Evolutionary conservation across 2,113 vertebrate species (phyloP), one percentile per base, ranked within the genome.

Genomic region (Tachycineta bicolor): DNA sequence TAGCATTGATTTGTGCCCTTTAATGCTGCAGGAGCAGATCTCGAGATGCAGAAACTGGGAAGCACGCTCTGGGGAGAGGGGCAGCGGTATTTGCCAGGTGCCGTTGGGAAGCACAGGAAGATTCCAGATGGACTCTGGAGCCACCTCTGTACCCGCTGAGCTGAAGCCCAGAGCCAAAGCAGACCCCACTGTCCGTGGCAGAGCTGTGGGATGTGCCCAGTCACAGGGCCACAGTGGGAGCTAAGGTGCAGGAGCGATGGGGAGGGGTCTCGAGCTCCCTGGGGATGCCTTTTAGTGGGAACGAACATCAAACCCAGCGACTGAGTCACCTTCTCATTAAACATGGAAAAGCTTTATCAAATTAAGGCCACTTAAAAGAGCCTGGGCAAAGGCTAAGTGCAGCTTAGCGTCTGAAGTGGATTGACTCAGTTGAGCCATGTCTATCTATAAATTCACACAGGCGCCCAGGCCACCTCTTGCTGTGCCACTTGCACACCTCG

Each of bases 1-100:
- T 95, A 96, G 50, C 97, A 97, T 97, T 93, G 97, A 98, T 97
- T 97, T 93, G 96, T 96, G 96, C 96, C 94, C 88, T 96, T 97
- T 96, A 89, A 49, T 62, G 93, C 86, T 70, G 86, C 85, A 63
- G 92, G 60, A 94, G 26, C 1, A 1, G 84, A 91, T 71, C 65
- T 71, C 7, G 7, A 83, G 37, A 73, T 21, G n/a, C 11, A 29
- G 6, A 13, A 53, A n/a, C 37, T 5, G 22, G 9, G 41, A 87
- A 60, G 34, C 0, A 0, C 3, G 8, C 2, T 2, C 25, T 10
- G 41, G 55, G 59, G 60, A 91, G 34, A 37, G 49, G 70, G 64
- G 64, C 3, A 5, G 55, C 28, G 73, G 49, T 26, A 5, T 71
- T 62, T 59, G 62, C 34, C 75, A 62, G 73, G 52, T 56, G 81